Conservation (phyloP, 2,888 invertebrate genomes). For the Patella depressa region DNA sequence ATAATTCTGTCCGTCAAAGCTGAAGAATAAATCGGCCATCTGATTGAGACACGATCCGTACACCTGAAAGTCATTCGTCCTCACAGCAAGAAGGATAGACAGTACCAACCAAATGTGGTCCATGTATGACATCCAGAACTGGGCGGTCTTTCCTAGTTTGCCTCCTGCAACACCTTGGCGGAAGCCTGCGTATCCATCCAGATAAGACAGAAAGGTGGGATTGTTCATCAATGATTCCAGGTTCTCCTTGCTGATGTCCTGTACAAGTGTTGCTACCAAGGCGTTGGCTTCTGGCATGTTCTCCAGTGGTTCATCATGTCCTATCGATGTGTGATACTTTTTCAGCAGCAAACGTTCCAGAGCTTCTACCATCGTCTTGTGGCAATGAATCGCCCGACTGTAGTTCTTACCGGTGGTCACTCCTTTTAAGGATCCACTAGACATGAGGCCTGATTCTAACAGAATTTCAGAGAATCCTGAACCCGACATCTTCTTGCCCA, state of each 20-base stretch:
- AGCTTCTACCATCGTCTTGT: conserved; percentile 34
- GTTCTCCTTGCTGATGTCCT: conserved; percentile 1
- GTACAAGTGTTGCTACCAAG: not conserved
- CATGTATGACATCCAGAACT: conserved; percentile 31
- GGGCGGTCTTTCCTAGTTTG: conserved; percentile 23
- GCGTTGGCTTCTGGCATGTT: not conserved
- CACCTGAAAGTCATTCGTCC: conserved; percentile 24
- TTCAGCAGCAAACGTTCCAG: conserved; percentile 35
- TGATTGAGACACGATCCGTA: conserved; percentile 22
- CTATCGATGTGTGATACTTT: conserved; percentile 12
- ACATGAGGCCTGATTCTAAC: conserved; percentile 30
- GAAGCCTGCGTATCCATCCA: conserved; percentile 18
- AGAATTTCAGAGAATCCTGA: conserved; percentile 32
- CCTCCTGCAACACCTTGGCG: conserved; percentile 20
- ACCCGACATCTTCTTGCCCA: conserved; percentile 38
- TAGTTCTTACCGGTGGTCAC: conserved; percentile 15
- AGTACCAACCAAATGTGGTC: conserved; percentile 25
- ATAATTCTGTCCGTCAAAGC: conserved; percentile 36
- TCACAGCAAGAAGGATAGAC: conserved; percentile 22
- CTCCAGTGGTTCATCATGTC: not conserved
- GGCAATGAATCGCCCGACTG: conserved; percentile 31
- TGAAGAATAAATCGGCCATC: conserved; percentile 31
- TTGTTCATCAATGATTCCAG: conserved; percentile 20
- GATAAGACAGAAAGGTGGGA: not conserved
- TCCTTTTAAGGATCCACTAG: conserved; percentile 31